Evolutionary conservation across 2,888 invertebrate genomes (phyloP).

Genomic region (Conus canariensis): DNA sequence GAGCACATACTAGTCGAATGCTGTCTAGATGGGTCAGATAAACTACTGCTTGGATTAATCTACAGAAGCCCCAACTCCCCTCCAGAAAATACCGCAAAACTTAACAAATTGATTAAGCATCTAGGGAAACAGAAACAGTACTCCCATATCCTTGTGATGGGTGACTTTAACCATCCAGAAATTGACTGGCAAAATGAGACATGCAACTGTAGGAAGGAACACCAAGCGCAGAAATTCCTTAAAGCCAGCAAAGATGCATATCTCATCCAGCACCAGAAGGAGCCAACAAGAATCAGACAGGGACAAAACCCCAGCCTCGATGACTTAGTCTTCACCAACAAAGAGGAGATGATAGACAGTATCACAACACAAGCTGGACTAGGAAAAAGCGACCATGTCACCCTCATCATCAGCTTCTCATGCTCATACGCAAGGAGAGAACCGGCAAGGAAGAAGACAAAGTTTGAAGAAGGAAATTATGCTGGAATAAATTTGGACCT

Average conservation of each 20-base stretch:
- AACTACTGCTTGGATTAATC: neutral
- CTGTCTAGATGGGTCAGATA: neutral
- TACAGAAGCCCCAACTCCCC: neutral
- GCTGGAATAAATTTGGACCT: too few species aligned
- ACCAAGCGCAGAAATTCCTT: conserved; percentile 1
- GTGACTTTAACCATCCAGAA: conserved; percentile 3
- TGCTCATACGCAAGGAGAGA: conserved; percentile 10
- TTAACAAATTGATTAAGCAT: neutral
- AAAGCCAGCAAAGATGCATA: conserved; percentile 15
- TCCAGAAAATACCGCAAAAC: neutral
- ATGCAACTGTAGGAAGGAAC: neutral
- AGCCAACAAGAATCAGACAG: conserved; percentile 1
- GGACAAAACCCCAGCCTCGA: neutral
- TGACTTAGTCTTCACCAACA: conserved; percentile 2
- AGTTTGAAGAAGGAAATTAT: neutral
- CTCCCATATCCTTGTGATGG: neutral
- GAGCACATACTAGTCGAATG: neutral
- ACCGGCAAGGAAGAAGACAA: conserved; percentile 2
- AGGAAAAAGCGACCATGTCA: neutral
- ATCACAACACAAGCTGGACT: conserved; percentile 5
- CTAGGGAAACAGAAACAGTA: neutral
- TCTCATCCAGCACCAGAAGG: conserved; percentile 6
- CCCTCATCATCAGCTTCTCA: neutral
- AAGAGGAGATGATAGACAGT: neutral
- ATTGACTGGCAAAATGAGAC: neutral